phyloP scores from a whole-genome alignment of 2,888 invertebrate genomes.

The Pegoplata infirma region DNA sequence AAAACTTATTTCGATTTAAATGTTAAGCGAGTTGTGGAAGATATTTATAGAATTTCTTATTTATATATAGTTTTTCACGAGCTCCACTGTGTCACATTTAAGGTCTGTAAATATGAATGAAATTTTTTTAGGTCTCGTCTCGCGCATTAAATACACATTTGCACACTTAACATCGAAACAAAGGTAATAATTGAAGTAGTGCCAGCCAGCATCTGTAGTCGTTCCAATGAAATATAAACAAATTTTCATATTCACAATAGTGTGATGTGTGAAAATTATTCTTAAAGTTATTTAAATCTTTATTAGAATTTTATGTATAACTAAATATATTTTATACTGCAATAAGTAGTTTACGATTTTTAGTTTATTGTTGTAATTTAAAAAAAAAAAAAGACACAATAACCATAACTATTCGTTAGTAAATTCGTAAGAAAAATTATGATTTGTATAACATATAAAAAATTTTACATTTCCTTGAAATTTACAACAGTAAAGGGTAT shows the following conservation, averaged over 20 bases:
- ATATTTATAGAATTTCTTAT: too few relatives aligned
- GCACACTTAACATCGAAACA: constrained; percentile 26
- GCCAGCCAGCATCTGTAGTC: not conserved
- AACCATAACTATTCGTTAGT: constrained; percentile 10
- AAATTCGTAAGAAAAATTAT: not conserved
- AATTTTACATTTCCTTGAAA: not conserved
- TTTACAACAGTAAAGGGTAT: not conserved
- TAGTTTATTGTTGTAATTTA: too few relatives aligned
- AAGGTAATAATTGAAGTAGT: constrained; percentile 23
- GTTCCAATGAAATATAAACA: not conserved
- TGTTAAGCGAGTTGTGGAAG: too few relatives aligned
- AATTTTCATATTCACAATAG: too few relatives aligned
- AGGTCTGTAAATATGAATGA: constrained; percentile 1
- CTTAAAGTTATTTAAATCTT: too few relatives aligned
- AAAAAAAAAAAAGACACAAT: not conserved
- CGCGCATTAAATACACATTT: constrained; percentile 22
- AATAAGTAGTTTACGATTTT: too few relatives aligned
- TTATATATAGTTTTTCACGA: too few relatives aligned
- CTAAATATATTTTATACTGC: too few relatives aligned
- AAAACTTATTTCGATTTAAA: too few relatives aligned
- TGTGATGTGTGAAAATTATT: too few relatives aligned
- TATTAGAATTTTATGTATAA: too few relatives aligned
- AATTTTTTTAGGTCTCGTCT: constrained; percentile 11
- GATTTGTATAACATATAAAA: not conserved
- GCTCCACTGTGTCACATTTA: too few relatives aligned